Percentiles rank a stretch among this genome's conserved stretches.
These are phyloP conservation scores for Berghia stephanieae DNA, from an alignment of 1,140 invertebrate species.

Conservation along the genomic window DNA sequence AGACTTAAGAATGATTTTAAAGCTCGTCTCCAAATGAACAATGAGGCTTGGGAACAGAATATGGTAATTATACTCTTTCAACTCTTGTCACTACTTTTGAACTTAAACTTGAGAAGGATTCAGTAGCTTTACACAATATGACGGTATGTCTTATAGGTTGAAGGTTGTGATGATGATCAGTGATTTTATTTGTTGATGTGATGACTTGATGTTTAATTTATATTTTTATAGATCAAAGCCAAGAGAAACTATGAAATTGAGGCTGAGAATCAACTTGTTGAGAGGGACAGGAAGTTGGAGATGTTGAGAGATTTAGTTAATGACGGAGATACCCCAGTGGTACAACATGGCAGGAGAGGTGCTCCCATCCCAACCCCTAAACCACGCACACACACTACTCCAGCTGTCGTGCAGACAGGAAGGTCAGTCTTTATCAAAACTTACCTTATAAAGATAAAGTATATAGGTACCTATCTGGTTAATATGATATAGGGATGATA, in stretches of 20 bases:
- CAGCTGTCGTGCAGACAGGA: constrained; percentile 36
- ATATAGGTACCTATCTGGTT: too few relatives aligned
- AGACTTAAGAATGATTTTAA: constrained; percentile 56
- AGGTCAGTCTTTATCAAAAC: constrained; percentile 22
- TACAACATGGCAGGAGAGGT: too few relatives aligned
- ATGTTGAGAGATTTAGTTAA: constrained; percentile 56
- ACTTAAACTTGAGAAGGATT: too few relatives aligned
- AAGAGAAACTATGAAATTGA: constrained; percentile 53
- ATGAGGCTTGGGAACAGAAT: constrained; percentile 59
- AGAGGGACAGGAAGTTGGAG: constrained; percentile 57
- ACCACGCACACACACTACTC: constrained; percentile 57
- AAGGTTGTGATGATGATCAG: too few relatives aligned
- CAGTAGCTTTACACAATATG: too few relatives aligned
- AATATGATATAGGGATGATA: too few relatives aligned
- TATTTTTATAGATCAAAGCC: constrained; percentile 49
- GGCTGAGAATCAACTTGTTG: constrained; percentile 47
- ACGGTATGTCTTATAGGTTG: too few relatives aligned
- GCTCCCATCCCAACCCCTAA: constrained; percentile 44
- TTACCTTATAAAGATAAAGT: too few relatives aligned
- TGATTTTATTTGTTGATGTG: too few relatives aligned
- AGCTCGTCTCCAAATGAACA: constrained; percentile 56
- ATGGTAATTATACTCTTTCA: constrained; percentile 41
- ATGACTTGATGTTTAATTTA: not conserved
- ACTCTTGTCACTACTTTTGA: too few relatives aligned
- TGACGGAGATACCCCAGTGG: constrained; percentile 40